Evolutionary conservation across 2,113 vertebrate species (phyloP), one percentile per base, ranked within the genome.

Genomic region (Bolborhynchus lineola): DNA sequence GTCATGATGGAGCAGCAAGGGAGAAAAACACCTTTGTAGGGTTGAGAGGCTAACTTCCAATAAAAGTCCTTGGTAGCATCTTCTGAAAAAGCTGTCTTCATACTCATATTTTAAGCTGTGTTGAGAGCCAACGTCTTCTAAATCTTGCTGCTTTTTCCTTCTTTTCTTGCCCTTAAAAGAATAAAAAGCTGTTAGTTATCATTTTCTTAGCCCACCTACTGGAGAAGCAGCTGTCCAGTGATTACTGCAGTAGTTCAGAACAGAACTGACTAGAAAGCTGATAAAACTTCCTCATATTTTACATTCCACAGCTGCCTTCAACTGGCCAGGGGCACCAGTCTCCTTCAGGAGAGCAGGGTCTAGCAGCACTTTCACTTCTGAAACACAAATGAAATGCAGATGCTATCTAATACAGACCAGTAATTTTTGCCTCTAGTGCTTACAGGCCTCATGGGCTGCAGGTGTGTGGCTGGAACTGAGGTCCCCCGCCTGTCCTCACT

Each of bases 91-190:
- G 29, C 50, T 37, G 14, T 68, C 98, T 75, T 88, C 69, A 62
- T 10, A 81, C 50, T 52, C 74, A 29, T 10, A 65, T 78, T 68
- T 96, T 65, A 87, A 98, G 93, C 77, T 97, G 98, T 92, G 94
- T 97, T 87, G 98, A 86, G 20, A 98, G 74, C 99, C 99, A 99
- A 2, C 76, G 96, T 85, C 98, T 98, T 89, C 98, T 99, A 95
- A 98, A 97, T 85, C 97, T 98, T 82, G 93, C 92, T 37, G 99
- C 98, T 97, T 97, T 98, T 81, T 97, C 93, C 90, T 99, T 99
- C 83, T 97, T 81, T 41, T 98, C 93, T 53, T 90, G 75, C 24
- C 98, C 99, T 99, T 65, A 10, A 88, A 85, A 13, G 46, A 53
- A 41, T 20, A 29, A 31, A 41, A 10, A 29, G 5, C 8, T 46